Conservation (phyloP, 1,140 invertebrate species). For the Drosophila arawakana region DNA sequence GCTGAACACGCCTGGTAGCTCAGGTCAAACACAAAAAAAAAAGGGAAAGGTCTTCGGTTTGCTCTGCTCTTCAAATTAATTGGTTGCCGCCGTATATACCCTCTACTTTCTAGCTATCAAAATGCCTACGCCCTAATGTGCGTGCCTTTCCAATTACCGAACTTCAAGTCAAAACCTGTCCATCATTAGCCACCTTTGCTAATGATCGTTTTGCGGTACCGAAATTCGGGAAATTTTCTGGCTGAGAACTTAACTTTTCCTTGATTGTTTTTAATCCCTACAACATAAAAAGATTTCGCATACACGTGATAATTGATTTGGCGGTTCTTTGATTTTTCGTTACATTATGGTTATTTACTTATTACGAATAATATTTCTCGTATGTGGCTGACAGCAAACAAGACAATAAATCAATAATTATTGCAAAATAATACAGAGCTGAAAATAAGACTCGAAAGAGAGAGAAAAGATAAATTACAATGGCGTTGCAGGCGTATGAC, state of each 20-base stretch:
- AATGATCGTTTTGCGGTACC: conserved; percentile 54
- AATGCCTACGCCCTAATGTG: conserved; percentile 78
- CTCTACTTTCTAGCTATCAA: conserved; percentile 73
- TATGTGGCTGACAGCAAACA: conserved; percentile 62
- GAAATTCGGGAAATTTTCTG: conserved; percentile 1
- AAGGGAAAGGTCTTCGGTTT: conserved; percentile 51
- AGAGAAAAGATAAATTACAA: conserved; percentile 70
- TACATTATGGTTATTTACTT: conserved; percentile 4
- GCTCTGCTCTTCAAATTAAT: conserved; percentile 40
- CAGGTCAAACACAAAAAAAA: neutral
- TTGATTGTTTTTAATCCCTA: conserved; percentile 15
- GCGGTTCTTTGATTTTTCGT: conserved; percentile 65
- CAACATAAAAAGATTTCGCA: conserved; percentile 47
- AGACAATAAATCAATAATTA: conserved; percentile 82
- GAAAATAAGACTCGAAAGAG: conserved; percentile 30
- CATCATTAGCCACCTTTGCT: conserved; percentile 71
- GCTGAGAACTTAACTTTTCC: conserved; percentile 53
- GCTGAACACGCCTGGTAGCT: conserved; percentile 68
- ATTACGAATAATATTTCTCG: neutral
- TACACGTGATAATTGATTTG: conserved; percentile 69
- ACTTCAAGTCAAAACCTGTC: conserved; percentile 10
- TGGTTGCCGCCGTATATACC: conserved; percentile 9
- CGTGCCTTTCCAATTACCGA: conserved; percentile 76
- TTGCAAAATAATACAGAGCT: conserved; percentile 68
- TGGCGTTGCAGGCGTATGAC: conserved; percentile 74